Evolutionary conservation across 2,888 invertebrate species (phyloP), one percentile per base, ranked within the genome.

Genomic region (Dryobota labecula): DNA sequence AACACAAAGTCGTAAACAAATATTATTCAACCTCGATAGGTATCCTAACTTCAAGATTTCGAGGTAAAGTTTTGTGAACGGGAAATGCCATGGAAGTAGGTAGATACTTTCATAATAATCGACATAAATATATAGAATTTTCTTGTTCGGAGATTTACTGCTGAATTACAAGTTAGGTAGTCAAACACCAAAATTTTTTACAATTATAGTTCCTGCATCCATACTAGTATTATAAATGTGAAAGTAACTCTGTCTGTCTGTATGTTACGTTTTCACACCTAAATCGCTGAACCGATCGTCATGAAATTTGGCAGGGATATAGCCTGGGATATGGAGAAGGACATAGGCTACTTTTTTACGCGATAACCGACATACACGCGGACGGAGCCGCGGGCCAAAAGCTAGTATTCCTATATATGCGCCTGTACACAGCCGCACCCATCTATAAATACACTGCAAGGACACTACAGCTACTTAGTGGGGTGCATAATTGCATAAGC

Each of bases 11-110:
- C n/a, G 72, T 81, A 76, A 77, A n/a, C 15, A 45, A 47, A 83
- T 77, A 75, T 82, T 79, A 63, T 69, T 76, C 41, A 38, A 70
- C 70, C 64, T 66, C 18, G 27, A 47, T 70, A 36, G n/a, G n/a
- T n/a, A 13, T 30, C 24, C 1, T 63, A 30, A 30, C 6, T 60
- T 33, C 0, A 36, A 36, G 38, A 60, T 71, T 68, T 74, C n/a
- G 27, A 36, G 47, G 36, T 43, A 49, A 49, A 0, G 27, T 45
- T 8, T 45, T 45, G 6, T 27, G 0, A 9, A 30, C 18, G 13
- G 7, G 4, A 45, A 24, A n/a, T 27, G 58, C 1, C 4, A n/a
- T 11, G 6, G 15, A 49, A 27, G 62, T 15, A 33, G 18, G 1
- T n/a, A 9, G 7, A 7, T 45, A 58, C 13, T 38, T n/a, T n/a